phyloP scores from a whole-genome alignment of 1,140 invertebrate genomes.

The Anastrepha obliqua region DNA sequence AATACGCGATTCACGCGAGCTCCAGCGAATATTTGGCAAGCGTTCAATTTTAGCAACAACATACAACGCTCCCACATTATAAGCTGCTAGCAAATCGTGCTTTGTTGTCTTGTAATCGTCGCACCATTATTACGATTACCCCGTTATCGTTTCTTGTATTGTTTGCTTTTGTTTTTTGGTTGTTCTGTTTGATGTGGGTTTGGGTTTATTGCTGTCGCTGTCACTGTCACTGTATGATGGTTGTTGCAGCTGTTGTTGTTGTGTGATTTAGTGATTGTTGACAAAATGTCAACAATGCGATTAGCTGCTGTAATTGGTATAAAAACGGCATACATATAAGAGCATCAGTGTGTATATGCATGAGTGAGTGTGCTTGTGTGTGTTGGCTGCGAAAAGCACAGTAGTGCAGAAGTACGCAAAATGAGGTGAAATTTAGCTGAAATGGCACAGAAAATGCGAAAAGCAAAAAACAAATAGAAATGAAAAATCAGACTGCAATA shows the following conservation, averaged over 20 bases:
- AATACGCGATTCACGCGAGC: slow-evolving; percentile 21
- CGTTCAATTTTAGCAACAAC: background rate
- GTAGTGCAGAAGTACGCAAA: background rate
- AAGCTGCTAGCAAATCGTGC: slow-evolving; percentile 14
- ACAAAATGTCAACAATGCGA: slow-evolving; percentile 50
- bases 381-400: background rate
- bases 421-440: background rate
- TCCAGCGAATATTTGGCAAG: background rate
- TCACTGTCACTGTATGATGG: background rate
- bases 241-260: background rate
- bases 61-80: slow-evolving; percentile 19
- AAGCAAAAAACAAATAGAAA: too few relatives aligned
- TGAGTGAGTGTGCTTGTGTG: background rate
- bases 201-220: background rate
- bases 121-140: slow-evolving; percentile 46
- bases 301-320: slow-evolving; percentile 44
- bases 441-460: too few relatives aligned
- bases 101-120: slow-evolving; percentile 44
- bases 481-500: too few relatives aligned
- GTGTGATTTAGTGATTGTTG: slow-evolving; percentile 20
- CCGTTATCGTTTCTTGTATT: slow-evolving; percentile 14
- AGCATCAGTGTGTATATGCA: too few relatives aligned
- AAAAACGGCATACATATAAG: background rate
- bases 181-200: background rate
- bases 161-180: background rate